Percentiles rank a stretch among this genome's conserved stretches.
Conservation (phyloP, 2,113 vertebrate species). For the Pseudorhombus dupliciocellatus region DNA sequence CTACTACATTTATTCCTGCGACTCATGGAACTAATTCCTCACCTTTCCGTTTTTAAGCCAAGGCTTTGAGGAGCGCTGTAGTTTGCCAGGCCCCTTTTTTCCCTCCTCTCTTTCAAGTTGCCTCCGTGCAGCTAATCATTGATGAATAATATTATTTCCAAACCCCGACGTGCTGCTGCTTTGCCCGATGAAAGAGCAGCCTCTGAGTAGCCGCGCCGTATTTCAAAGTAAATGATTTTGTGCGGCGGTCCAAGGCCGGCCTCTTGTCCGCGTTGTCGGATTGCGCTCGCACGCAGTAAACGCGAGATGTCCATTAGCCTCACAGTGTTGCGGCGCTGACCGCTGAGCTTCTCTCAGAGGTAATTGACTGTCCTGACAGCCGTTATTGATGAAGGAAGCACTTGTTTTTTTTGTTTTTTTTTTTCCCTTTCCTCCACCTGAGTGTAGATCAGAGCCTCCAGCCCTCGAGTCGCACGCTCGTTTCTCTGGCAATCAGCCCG, state of each 20-base stretch:
- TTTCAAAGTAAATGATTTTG: constrained; percentile 22
- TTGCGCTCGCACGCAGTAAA: background rate
- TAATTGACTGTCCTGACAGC: constrained; percentile 57
- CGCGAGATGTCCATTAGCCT: constrained; percentile 24
- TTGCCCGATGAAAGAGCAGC: constrained; percentile 21
- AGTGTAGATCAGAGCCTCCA: constrained; percentile 38
- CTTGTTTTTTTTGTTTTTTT: constrained; percentile 36
- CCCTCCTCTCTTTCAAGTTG: constrained; percentile 10
- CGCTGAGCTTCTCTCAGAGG: constrained; percentile 23
- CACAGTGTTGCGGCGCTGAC: constrained; percentile 14
- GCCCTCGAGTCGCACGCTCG: constrained; percentile 21
- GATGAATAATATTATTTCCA: constrained; percentile 27
- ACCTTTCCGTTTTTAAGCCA: constrained; percentile 35
- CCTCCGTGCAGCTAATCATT: constrained; percentile 10
- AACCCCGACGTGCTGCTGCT: constrained; percentile 6
- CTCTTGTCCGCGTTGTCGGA: constrained; percentile 6
- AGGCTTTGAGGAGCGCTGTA: constrained; percentile 22
- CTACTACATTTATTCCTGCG: constrained; percentile 19
- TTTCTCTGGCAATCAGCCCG: constrained; percentile 6
- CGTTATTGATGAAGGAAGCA: constrained; percentile 52
- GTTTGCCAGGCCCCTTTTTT: background rate
- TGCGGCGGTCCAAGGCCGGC: constrained; percentile 3
- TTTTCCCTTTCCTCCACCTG: constrained; percentile 29
- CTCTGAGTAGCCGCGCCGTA: constrained; percentile 12
- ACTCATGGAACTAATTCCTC: constrained; percentile 39